Base-by-base conservation (phyloP, 1,140 invertebrate species). In the Aplysia californica region DNA sequence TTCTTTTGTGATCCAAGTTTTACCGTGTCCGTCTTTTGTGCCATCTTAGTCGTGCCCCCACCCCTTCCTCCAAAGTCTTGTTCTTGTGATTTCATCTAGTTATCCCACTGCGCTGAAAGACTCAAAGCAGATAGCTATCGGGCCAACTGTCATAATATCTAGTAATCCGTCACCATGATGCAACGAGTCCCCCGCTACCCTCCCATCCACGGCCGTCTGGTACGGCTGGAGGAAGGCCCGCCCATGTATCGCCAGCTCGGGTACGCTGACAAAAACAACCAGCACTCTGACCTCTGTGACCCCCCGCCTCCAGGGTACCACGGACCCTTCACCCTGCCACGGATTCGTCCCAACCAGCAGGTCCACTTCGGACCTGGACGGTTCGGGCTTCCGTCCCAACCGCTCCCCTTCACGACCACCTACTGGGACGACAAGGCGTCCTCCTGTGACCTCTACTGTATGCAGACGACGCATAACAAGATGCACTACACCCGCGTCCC, bases 171-270 rank as follows among this genome's bases (percentile, higher is more conserved):
- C 36, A 75, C 2, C 23, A 75, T 75, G 72, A 75, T 66, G 72
- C 35, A 65, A 39, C 55, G 72, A 55, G 41, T 33, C 1, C 61
- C 38, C 10, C 72, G 72, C 4, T 66, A 33, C 39, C 72, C 72
- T 23, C 59, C 72, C 0, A 58, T 35, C 15, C 23, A 55, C 29
- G 72, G 59, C 21, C 20, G 72, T 20, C 59, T 75, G 4, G 35
- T 75, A 20, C 72, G 72, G 21, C 61, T 75, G 10, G 72, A 75
- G 56, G 72, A 75, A 5, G 72, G 72, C 6, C 72, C 72, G 39
- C 72, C 72, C 23, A 75, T 75, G 72, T 75, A 65, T 26, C 58
- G 72, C 2, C 64, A 65, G 72, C 39, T 75, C 39, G 72, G 72
- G 1, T 75, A 75, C 39, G 72, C 72, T 18, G 72, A 75, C 39